These are phyloP conservation scores for Mastomys natalensis DNA, from an alignment of 2,113 vertebrate species.

Conservation along the genomic window DNA sequence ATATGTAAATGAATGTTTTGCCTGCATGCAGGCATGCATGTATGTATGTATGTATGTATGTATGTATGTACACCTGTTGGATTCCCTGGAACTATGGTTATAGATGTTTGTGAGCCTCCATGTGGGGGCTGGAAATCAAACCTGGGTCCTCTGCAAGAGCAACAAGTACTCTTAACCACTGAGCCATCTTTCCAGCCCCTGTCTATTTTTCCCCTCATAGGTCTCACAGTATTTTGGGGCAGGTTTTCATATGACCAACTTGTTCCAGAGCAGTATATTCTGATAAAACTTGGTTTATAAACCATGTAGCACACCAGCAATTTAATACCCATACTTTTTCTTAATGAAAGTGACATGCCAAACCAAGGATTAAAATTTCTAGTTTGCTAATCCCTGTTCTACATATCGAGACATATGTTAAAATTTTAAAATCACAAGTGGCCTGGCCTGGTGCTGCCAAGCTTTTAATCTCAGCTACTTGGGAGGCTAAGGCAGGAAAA, in stretches of 20 bases:
- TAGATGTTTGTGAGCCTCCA: neutral
- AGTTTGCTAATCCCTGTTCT: neutral
- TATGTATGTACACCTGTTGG: neutral
- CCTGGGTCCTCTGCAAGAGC: neutral
- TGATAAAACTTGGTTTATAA: neutral
- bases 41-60: neutral
- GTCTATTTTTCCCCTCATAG: neutral
- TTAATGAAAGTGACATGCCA: neutral
- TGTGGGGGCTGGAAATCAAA: neutral
- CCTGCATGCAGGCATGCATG: no score
- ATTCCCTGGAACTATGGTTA: neutral
- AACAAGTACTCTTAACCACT: neutral
- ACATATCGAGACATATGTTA: neutral
- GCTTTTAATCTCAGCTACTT: neutral
- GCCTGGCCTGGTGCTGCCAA: neutral
- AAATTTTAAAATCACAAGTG: neutral
- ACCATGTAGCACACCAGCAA: neutral
- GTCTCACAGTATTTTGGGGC: neutral
- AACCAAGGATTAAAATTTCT: neutral
- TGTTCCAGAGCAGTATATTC: neutral
- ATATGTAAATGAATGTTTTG: neutral
- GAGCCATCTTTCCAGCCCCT: neutral
- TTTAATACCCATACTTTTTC: neutral
- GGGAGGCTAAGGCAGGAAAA: neutral
- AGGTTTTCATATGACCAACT: neutral